Conservation (phyloP, 1,140 invertebrate genomes). For the Microplitis demolitor region DNA sequence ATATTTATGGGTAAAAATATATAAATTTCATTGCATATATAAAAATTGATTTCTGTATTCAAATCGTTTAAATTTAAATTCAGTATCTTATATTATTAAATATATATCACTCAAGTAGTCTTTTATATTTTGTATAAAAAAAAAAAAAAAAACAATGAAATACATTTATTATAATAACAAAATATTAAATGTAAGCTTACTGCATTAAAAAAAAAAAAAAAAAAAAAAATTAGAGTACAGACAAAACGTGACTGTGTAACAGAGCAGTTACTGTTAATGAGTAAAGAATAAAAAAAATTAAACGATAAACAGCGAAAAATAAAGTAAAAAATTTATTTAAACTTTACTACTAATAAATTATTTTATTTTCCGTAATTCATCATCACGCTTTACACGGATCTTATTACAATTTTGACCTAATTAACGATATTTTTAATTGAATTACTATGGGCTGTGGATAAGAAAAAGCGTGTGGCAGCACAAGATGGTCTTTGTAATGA, state of each 20-base stretch:
- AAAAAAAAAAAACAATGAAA: too few species aligned
- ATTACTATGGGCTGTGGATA: conserved; percentile 33
- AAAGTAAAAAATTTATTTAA: neutral
- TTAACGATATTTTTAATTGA: conserved; percentile 53
- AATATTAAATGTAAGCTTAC: too few species aligned
- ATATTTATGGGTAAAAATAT: too few species aligned
- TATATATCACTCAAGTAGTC: too few species aligned
- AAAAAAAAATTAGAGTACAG: neutral
- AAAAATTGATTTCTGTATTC: too few species aligned
- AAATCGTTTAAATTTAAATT: too few species aligned
- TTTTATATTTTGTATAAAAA: too few species aligned
- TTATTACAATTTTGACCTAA: conserved; percentile 31
- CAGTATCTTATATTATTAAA: too few species aligned
- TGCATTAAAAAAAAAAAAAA: neutral
- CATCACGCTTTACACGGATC: neutral
- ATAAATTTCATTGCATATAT: too few species aligned
- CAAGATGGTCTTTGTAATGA: conserved; percentile 29
- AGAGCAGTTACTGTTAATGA: neutral
- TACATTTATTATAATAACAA: too few species aligned
- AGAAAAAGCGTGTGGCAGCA: neutral
- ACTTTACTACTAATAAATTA: neutral
- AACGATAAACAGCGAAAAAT: too few species aligned
- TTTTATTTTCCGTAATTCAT: neutral
- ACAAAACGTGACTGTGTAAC: neutral
- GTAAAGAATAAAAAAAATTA: neutral